A percentile compares a stretch with the other conserved stretches of the same genome.
Evolutionary conservation across 1,140 invertebrate species (phyloP).

Genomic region (Saccostrea cuccullata): DNA sequence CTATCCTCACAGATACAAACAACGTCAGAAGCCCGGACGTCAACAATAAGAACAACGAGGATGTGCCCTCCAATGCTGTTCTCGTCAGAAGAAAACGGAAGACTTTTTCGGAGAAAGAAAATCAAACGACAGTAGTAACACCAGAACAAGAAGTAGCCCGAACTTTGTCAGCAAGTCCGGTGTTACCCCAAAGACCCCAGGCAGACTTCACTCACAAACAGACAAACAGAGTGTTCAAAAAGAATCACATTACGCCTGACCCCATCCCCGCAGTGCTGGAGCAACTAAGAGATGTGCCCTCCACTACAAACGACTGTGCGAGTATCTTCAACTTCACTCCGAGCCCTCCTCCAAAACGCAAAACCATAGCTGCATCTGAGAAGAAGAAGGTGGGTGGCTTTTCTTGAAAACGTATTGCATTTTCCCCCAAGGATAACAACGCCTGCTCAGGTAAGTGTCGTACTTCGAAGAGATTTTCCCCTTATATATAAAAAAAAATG

Average conservation of each 20-base stretch:
- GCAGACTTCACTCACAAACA: neutral
- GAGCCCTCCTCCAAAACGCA: conserved; percentile 14
- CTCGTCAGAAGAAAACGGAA: neutral
- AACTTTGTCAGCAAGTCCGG: neutral
- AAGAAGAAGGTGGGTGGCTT: neutral
- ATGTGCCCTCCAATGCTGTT: too few species aligned
- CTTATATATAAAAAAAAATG: too few species aligned
- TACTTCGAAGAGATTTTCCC: too few species aligned
- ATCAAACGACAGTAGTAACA: neutral
- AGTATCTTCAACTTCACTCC: conserved; percentile 10
- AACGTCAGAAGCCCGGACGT: neutral
- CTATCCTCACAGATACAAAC: neutral
- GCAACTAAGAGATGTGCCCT: neutral
- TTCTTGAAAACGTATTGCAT: too few species aligned
- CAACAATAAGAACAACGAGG: neutral
- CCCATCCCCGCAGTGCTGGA: neutral
- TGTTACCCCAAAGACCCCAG: neutral
- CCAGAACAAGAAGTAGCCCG: neutral
- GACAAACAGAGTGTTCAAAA: neutral
- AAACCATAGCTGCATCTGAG: neutral
- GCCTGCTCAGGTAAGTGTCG: too few species aligned
- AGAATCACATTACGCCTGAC: neutral
- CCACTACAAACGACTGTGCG: neutral
- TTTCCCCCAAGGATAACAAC: too few species aligned
- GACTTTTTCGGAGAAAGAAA: neutral